Conservation (phyloP, 2,113 vertebrate genomes). For the Laticauda laticaudata region DNA sequence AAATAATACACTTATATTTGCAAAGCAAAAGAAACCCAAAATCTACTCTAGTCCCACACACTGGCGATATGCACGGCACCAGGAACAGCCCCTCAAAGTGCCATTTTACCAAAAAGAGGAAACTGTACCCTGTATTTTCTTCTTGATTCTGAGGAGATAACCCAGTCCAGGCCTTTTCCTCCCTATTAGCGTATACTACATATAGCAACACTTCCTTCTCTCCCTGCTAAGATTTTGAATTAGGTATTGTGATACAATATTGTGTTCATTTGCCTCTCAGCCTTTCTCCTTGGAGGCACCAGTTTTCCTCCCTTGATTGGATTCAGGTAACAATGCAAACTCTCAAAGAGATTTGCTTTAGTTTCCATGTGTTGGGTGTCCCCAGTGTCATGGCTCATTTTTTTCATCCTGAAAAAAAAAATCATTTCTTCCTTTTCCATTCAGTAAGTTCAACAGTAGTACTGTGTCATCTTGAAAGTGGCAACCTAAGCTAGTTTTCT, state of each 20-base stretch:
- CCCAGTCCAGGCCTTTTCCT: neutral
- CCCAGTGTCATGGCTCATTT: neutral
- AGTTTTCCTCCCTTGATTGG: neutral
- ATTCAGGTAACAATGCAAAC: neutral
- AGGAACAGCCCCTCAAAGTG: neutral
- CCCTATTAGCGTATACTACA: neutral
- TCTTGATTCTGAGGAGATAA: neutral
- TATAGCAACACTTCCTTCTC: neutral
- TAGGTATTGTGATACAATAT: neutral
- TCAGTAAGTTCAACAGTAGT: neutral
- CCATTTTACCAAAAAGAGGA: neutral
- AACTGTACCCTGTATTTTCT: neutral
- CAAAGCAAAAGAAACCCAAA: neutral
- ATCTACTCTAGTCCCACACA: accelerated
- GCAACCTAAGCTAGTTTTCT: neutral
- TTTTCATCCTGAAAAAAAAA: neutral
- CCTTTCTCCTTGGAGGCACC: neutral
- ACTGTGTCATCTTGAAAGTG: neutral
- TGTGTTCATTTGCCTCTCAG: neutral
- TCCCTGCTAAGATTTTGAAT: neutral
- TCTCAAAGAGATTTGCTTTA: neutral
- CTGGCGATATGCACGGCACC: neutral
- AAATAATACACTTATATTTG: neutral
- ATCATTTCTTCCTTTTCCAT: neutral
- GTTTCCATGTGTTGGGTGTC: neutral